These are phyloP conservation scores for Nomada lathburiana DNA, from an alignment of 2,888 invertebrate species.

Conservation along the genomic window DNA sequence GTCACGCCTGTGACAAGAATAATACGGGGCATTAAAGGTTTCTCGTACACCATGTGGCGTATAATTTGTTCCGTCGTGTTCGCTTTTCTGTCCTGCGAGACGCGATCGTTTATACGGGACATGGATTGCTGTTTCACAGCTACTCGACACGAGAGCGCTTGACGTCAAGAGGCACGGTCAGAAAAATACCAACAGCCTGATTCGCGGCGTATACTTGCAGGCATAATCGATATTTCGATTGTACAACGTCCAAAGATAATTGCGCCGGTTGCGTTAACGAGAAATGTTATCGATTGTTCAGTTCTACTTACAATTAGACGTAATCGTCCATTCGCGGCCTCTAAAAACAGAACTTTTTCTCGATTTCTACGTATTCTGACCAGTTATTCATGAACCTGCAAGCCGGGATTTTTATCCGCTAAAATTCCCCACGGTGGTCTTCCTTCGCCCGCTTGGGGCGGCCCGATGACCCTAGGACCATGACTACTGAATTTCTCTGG, in stretches of 20 bases:
- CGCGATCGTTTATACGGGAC: constrained; percentile 27
- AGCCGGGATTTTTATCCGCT: too few species aligned
- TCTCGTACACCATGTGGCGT: neutral
- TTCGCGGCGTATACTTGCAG: constrained; percentile 38
- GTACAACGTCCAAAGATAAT: constrained; percentile 50
- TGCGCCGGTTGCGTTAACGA: constrained; percentile 52
- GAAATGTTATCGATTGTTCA: constrained; percentile 52
- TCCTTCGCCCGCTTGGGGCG: too few species aligned
- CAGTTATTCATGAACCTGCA: too few species aligned
- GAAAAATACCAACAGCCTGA: constrained; percentile 48
- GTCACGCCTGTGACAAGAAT: neutral
- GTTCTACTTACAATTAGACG: constrained; percentile 32
- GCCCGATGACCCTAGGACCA: too few species aligned
- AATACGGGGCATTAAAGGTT: constrained; percentile 6
- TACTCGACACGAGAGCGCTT: constrained; percentile 54
- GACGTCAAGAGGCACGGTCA: constrained; percentile 48
- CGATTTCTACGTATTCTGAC: too few species aligned
- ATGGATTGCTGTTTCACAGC: constrained; percentile 44
- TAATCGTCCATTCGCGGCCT: constrained; percentile 44
- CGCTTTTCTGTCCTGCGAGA: constrained; percentile 27
- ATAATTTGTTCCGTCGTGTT: too few species aligned
- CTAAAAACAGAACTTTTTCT: neutral
- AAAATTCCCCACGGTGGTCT: too few species aligned
- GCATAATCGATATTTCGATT: constrained; percentile 64
- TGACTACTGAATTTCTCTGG: too few species aligned